phyloP scores from a whole-genome alignment of 2,113 vertebrate genomes.

The Aythya baeri region DNA sequence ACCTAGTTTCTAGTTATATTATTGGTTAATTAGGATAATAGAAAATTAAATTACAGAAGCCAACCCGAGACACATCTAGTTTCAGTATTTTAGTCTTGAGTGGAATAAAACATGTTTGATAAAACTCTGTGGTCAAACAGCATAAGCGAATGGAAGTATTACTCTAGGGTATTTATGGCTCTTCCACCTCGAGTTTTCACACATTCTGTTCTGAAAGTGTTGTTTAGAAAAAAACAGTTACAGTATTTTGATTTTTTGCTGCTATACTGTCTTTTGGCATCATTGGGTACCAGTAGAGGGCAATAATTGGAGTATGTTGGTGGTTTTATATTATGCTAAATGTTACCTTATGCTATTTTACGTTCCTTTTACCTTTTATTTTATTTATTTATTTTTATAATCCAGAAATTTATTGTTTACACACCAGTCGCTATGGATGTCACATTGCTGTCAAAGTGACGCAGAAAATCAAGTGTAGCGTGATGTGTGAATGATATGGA shows the following conservation, averaged over 20 bases:
- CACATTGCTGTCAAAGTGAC: background rate
- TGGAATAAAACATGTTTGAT: background rate
- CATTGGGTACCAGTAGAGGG: background rate
- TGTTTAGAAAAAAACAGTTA: background rate
- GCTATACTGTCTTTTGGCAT: background rate
- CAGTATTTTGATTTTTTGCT: background rate
- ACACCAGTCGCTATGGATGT: background rate
- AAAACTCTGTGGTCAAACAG: background rate
- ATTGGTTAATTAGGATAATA: background rate
- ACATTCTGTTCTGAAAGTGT: background rate
- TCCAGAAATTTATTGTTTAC: background rate
- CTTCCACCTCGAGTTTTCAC: background rate
- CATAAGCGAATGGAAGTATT: background rate
- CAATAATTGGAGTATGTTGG: background rate
- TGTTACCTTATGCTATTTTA: background rate
- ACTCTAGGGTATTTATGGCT: background rate
- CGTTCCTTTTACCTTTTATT: background rate
- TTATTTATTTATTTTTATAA: background rate
- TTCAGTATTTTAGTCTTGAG: background rate
- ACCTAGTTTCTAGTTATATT: background rate
- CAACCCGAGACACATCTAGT: background rate
- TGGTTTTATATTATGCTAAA: background rate
- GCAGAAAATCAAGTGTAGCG: background rate
- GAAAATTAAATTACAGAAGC: conserved; percentile 15
- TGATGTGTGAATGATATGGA: background rate